Base-by-base conservation (phyloP, 2,113 vertebrate genomes). In the Poeciliopsis prolifica region DNA sequence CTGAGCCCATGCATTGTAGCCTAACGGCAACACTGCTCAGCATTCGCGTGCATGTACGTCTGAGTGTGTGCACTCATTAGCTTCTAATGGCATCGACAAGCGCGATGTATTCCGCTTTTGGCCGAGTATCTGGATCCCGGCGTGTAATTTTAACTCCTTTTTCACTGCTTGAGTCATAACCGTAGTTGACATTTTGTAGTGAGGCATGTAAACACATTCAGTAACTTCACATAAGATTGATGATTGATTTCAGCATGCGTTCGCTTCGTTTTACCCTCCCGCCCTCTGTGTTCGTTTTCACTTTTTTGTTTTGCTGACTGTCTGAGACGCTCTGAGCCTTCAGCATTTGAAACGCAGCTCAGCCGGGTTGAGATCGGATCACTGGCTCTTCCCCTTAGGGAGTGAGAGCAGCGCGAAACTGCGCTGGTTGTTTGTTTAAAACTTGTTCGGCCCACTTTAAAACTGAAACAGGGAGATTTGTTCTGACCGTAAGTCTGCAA, bases 1-100 rank as follows among this genome's bases (percentile, higher is more conserved):
- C 74, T 84, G 85, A 78, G 70, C 72, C 54, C 58, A 78, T 83
- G 69, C 74, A 79, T 42, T 30, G 60, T 61, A 70, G 81, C 61
- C 81, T 77, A 31, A 15, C 12, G 61, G 75, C 75, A 65, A 76
- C 81, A 79, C 83, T 35, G 2, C 28, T 58, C 15, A 74, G 85
- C 75, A 74, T 70, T 10, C 26, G 58, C 42, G n/a, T 37, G 44
- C 2, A n/a, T 24, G 28, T 33, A 17, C 44, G 24, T 70, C 44
- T 19, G 61, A 60, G 33, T 72, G 30, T 26, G 33, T 65, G 44
- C 31, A 29, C 7, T 13, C n/a, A 37, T 69, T 62, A 28, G 51
- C 68, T 67, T 10, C 13, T 28, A 68, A 80, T 68, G 75, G 65
- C 62, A 74, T 37, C 42, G 64, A 65, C 17, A 33, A 61, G 37